Conservation (phyloP, 2,888 invertebrate species). For the Torymus texanus region DNA sequence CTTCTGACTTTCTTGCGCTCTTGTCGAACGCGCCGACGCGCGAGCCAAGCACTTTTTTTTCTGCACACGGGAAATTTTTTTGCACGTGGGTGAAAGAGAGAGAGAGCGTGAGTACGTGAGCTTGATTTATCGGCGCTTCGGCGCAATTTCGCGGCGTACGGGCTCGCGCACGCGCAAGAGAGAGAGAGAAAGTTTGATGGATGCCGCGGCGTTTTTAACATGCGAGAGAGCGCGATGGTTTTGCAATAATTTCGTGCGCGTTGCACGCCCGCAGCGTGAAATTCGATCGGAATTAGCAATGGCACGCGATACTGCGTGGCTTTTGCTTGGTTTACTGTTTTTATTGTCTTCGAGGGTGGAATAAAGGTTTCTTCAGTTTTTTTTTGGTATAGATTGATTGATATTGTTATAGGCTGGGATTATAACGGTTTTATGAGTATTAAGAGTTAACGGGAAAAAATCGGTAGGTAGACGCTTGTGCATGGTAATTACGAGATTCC, state of each 20-base stretch:
- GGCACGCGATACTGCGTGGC: neutral
- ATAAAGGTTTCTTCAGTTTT: too few relatives aligned
- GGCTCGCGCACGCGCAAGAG: too few relatives aligned
- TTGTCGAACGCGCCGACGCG: neutral
- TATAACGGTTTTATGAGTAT: slow-evolving; percentile 7
- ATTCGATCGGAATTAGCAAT: slow-evolving; percentile 35
- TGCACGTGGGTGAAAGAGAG: too few relatives aligned
- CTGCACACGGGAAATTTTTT: too few relatives aligned
- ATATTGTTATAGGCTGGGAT: neutral
- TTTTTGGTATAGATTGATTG: neutral
- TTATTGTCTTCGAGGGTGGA: too few relatives aligned
- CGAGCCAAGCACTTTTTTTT: too few relatives aligned
- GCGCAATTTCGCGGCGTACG: slow-evolving; percentile 1
- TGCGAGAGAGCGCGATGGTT: slow-evolving; percentile 15
- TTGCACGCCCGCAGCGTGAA: slow-evolving; percentile 1
- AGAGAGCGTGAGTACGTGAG: neutral
- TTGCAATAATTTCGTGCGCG: slow-evolving; percentile 32
- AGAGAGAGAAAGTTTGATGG: neutral
- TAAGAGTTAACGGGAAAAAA: neutral
- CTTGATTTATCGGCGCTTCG: slow-evolving; percentile 35
- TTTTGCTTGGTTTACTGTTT: slow-evolving; percentile 4
- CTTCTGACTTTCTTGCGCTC: neutral
- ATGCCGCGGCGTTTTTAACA: slow-evolving; percentile 40
- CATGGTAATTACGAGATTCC: slow-evolving; percentile 29
- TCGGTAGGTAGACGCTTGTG: neutral